These are phyloP conservation scores for Cyrtorhinus lividipennis DNA, from an alignment of 1,140 invertebrate genomes.

Conservation along the genomic window DNA sequence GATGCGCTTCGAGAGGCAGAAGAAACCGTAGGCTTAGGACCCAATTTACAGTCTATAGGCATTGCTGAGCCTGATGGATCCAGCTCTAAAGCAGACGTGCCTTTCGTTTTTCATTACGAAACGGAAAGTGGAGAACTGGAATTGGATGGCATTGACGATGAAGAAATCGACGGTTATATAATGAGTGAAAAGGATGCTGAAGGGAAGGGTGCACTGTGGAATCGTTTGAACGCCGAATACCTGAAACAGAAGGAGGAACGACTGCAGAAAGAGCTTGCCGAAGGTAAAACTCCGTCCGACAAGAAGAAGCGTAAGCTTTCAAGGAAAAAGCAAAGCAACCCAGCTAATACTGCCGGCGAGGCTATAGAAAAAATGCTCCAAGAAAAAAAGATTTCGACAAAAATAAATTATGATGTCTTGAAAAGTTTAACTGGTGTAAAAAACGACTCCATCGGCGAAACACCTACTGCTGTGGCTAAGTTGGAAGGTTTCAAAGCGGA, in stretches of 20 bases:
- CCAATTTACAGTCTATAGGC: conserved; percentile 1
- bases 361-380: conserved; percentile 89
- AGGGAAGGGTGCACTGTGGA: conserved; percentile 70
- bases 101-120: conserved; percentile 16
- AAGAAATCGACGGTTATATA: conserved; percentile 76
- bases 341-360: conserved; percentile 70
- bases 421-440: conserved; percentile 53
- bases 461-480: conserved; percentile 13
- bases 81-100: conserved; percentile 25
- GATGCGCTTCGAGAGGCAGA: conserved; percentile 1
- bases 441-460: conserved; percentile 22
- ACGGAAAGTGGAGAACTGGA: conserved; percentile 46
- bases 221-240: conserved; percentile 67
- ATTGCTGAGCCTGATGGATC: conserved; percentile 16
- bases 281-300: conserved; percentile 63
- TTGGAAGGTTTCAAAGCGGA: conserved; percentile 20
- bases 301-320: conserved; percentile 45
- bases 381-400: conserved; percentile 87
- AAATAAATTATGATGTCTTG: conserved; percentile 96
- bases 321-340: conserved; percentile 41
- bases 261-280: conserved; percentile 52
- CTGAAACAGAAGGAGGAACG: conserved; percentile 66
- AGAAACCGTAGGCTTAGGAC: conserved; percentile 17
- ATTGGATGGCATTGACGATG: conserved; percentile 68
- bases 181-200: conserved; percentile 64